Conservation (phyloP, 2,888 invertebrate species). For the Caenorhabditis plicata region DNA sequence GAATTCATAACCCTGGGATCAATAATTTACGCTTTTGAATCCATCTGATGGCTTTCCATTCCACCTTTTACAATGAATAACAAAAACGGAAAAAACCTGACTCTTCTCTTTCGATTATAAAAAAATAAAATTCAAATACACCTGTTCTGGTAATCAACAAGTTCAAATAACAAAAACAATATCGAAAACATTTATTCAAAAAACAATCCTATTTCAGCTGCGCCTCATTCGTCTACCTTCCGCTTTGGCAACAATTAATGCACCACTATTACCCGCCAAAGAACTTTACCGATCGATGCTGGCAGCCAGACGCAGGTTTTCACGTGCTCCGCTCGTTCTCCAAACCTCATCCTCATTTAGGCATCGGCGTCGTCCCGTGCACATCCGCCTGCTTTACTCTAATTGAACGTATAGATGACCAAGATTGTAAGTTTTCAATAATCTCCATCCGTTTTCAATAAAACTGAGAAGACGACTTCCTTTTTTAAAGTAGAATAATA, state of each 20-base stretch:
- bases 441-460: not conserved
- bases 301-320: conserved; percentile 44
- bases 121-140: not conserved
- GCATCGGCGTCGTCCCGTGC: conserved; percentile 52
- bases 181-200: not conserved
- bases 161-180: not conserved
- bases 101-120: too few species aligned
- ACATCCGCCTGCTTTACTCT: conserved; percentile 58
- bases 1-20: too few species aligned
- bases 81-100: too few species aligned
- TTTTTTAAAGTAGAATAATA: too few species aligned
- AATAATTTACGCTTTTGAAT: too few species aligned
- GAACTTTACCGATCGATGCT: conserved; percentile 58
- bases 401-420: conserved; percentile 50
- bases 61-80: too few species aligned
- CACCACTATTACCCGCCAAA: conserved; percentile 61
- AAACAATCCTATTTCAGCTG: conserved; percentile 38
- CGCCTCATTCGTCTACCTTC: conserved; percentile 53
- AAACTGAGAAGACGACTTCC: too few species aligned
- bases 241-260: conserved; percentile 53
- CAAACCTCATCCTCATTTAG: too few species aligned
- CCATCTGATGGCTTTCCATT: too few species aligned
- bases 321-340: too few species aligned
- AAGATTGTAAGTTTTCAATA: conserved; percentile 37
- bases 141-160: not conserved